A percentile compares a stretch with the other conserved stretches of the same genome.
Conservation (phyloP, 2,113 vertebrate species). For the Lepus europaeus region DNA sequence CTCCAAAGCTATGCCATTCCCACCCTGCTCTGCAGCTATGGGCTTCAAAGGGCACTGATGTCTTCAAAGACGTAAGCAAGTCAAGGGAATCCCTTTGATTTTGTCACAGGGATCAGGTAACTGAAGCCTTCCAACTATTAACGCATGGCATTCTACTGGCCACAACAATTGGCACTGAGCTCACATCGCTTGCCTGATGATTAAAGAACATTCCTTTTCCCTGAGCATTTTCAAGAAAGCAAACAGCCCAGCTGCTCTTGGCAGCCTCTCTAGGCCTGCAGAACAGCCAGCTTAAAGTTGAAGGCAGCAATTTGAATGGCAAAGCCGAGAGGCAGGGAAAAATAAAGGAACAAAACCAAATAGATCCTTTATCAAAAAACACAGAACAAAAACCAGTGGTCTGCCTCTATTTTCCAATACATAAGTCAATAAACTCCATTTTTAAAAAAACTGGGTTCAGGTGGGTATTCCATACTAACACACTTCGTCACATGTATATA, state of each 20-base stretch:
- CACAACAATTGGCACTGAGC: neutral
- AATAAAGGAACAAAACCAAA: neutral
- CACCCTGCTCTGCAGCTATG: no score
- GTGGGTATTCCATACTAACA: neutral
- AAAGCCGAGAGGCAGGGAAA: neutral
- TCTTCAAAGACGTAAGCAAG: neutral
- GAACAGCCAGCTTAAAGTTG: neutral
- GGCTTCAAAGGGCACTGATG: neutral
- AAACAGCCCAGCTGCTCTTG: neutral
- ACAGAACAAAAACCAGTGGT: neutral
- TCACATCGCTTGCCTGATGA: neutral
- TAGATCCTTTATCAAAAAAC: neutral
- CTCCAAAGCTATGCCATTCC: neutral
- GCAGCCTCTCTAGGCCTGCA: neutral
- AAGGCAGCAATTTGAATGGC: neutral
- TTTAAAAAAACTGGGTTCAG: slow-evolving; percentile 14
- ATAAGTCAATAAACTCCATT: neutral
- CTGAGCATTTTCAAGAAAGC: slow-evolving; percentile 45
- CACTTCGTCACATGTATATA: neutral
- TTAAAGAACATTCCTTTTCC: neutral
- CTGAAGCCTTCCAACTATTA: neutral
- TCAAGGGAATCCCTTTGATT: neutral
- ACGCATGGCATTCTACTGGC: neutral
- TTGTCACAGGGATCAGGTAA: neutral
- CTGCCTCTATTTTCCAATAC: neutral